Conservation (phyloP, 1,140 invertebrate genomes). For the Anthonomus grandis region DNA sequence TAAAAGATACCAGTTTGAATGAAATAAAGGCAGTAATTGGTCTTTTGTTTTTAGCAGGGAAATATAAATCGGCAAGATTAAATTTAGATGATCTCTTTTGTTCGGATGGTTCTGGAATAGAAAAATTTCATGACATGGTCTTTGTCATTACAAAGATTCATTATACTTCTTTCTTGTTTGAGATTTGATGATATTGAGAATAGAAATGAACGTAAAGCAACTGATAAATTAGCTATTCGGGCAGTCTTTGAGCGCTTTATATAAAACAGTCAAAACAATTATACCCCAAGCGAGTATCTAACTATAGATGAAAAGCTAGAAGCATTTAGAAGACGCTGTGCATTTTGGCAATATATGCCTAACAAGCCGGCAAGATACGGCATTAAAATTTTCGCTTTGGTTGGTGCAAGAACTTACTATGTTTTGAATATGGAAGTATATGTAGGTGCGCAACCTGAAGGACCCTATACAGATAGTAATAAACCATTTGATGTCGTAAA, state of each 20-base stretch:
- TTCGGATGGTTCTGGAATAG: constrained; percentile 40
- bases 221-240: constrained; percentile 6
- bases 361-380: constrained; percentile 33
- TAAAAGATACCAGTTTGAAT: constrained; percentile 1
- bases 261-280: neutral
- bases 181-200: constrained; percentile 16
- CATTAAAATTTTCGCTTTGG: constrained; percentile 17
- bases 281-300: constrained; percentile 3
- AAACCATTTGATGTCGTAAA: constrained; percentile 4
- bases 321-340: constrained; percentile 6
- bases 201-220: neutral
- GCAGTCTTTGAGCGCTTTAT: neutral
- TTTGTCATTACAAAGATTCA: constrained; percentile 40
- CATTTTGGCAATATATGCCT: constrained; percentile 45
- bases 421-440: constrained; percentile 19
- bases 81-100: constrained; percentile 12
- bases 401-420: constrained; percentile 15
- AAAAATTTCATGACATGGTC: constrained; percentile 38
- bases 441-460: constrained; percentile 11
- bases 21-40: constrained; percentile 23
- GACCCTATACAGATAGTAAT: constrained; percentile 7
- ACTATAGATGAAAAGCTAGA: constrained; percentile 17
- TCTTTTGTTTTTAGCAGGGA: constrained; percentile 15
- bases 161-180: constrained; percentile 5
- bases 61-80: constrained; percentile 7